A percentile compares a stretch with the other conserved stretches of the same genome.
Conservation (phyloP, 1,140 invertebrate species). For the Aleiodes sp. region DNA sequence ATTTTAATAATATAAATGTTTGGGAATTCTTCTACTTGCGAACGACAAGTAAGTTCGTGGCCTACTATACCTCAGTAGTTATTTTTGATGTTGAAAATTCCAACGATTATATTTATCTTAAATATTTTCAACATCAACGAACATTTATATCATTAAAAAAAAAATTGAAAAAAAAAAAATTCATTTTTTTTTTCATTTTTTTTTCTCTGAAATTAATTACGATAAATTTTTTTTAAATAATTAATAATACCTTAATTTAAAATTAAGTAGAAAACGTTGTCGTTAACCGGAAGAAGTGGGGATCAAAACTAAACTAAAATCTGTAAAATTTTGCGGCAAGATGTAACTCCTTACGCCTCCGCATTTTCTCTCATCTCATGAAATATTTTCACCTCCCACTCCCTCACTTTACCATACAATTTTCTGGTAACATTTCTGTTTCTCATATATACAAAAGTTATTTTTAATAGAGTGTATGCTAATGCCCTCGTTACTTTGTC, state of each 20-base stretch:
- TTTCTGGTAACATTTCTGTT: background rate
- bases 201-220: background rate
- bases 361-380: background rate
- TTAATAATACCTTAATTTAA: background rate
- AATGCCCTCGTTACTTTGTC: background rate
- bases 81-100: slow-evolving; percentile 62
- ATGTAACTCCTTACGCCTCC: slow-evolving; percentile 15
- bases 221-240: background rate
- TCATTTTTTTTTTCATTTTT: background rate
- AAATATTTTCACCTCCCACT: background rate
- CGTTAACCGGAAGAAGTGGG: slow-evolving; percentile 9
- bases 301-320: slow-evolving; percentile 16
- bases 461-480: background rate
- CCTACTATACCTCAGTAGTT: slow-evolving; percentile 50
- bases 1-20: slow-evolving; percentile 17
- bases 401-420: too few relatives aligned
- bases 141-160: too few relatives aligned
- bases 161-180: too few relatives aligned
- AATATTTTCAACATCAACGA: slow-evolving; percentile 50
- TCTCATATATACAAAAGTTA: background rate
- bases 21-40: slow-evolving; percentile 1
- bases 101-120: slow-evolving; percentile 46
- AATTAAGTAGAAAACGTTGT: background rate
- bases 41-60: slow-evolving; percentile 30
- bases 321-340: background rate